A percentile compares a stretch with the other conserved stretches of the same genome.
phyloP scores from a whole-genome alignment of 2,888 invertebrate species.

The Morinoia aosen region DNA sequence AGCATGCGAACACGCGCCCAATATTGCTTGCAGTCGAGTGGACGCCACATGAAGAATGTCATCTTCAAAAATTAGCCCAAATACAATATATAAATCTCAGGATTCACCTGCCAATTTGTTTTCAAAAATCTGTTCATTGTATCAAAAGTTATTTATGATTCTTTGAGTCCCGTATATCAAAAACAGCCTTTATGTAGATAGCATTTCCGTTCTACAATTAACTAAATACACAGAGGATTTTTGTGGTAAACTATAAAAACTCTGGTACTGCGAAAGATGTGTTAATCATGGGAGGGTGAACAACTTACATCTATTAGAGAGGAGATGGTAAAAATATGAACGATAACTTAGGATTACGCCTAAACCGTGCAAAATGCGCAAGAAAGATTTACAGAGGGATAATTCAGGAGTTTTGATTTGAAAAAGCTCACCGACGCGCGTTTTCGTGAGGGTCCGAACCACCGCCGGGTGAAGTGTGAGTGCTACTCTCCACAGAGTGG shows the following conservation, averaged over 20 bases:
- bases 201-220: too few relatives aligned
- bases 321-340: background rate
- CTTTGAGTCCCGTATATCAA: too few relatives aligned
- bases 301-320: background rate
- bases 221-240: background rate
- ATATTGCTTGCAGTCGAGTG: too few relatives aligned
- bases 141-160: too few relatives aligned
- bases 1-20: too few relatives aligned
- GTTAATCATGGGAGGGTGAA: background rate
- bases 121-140: too few relatives aligned
- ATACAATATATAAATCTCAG: too few relatives aligned
- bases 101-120: too few relatives aligned
- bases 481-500: background rate
- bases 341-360: background rate
- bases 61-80: too few relatives aligned
- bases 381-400: background rate
- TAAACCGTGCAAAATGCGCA: background rate
- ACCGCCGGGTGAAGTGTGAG: background rate
- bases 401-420: background rate
- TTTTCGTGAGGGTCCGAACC: background rate
- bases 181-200: too few relatives aligned
- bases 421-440: background rate
- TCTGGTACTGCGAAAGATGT: background rate
- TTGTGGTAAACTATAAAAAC: background rate
- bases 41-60: too few relatives aligned